Percentiles rank a stretch among this genome's conserved stretches.
These are phyloP conservation scores for Boulengeromyrus knoepffleri DNA, from an alignment of 2,113 vertebrate genomes.

Conservation along the genomic window DNA sequence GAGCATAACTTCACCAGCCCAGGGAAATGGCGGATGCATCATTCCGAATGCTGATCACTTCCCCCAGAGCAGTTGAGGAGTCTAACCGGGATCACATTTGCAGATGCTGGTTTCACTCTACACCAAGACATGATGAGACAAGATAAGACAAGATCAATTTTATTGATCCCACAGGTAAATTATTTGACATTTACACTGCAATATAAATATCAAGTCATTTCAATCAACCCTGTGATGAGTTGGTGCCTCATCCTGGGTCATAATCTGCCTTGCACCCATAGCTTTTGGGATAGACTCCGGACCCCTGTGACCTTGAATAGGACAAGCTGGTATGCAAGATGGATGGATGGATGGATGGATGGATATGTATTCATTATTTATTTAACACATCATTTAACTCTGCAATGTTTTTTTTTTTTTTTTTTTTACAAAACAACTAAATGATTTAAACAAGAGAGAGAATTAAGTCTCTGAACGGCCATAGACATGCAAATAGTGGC, in stretches of 20 bases:
- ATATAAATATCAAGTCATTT: no score
- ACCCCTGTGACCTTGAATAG: background rate
- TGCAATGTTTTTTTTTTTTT: no score
- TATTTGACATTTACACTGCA: no score
- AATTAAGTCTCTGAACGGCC: background rate
- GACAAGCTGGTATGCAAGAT: background rate
- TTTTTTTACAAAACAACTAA: background rate
- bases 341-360: background rate
- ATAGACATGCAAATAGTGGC: background rate
- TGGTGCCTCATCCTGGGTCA: background rate
- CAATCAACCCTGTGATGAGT: background rate
- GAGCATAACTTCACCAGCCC: background rate
- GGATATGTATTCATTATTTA: background rate
- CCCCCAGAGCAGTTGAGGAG: background rate
- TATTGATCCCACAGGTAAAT: no score
- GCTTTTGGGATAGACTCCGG: background rate
- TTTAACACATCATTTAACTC: background rate
- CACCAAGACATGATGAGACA: background rate
- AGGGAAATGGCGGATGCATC: background rate
- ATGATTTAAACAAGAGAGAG: background rate
- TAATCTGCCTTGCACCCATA: background rate
- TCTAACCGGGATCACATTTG: background rate
- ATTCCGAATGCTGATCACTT: background rate
- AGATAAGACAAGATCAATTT: no score
- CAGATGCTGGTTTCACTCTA: background rate